phyloP scores from a whole-genome alignment of 2,888 invertebrate species.

The Epinotia demarniana region DNA sequence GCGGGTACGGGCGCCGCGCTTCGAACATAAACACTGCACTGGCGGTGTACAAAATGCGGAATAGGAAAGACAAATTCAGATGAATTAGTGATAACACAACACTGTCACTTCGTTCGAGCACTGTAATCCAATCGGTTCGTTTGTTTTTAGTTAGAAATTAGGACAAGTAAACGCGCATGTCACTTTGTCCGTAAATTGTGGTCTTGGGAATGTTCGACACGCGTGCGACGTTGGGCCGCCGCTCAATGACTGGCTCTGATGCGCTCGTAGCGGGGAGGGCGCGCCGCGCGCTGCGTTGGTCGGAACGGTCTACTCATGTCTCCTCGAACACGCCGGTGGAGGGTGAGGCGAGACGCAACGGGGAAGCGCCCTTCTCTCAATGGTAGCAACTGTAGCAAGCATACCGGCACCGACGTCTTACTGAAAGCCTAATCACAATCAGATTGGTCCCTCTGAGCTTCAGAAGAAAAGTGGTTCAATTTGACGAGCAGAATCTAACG shows the following conservation, averaged over 20 bases:
- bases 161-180: slow-evolving; percentile 74
- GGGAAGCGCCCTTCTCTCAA: slow-evolving; percentile 55
- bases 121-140: slow-evolving; percentile 76
- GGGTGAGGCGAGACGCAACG: slow-evolving; percentile 57
- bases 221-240: slow-evolving; percentile 57
- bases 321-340: slow-evolving; percentile 46
- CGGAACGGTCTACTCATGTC: slow-evolving; percentile 48
- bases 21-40: slow-evolving; percentile 83
- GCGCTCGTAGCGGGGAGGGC: slow-evolving; percentile 49
- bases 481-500: too few relatives aligned
- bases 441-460: slow-evolving; percentile 7
- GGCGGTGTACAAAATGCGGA: slow-evolving; percentile 70
- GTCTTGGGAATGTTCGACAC: slow-evolving; percentile 50
- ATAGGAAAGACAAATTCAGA: slow-evolving; percentile 48
- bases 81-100: slow-evolving; percentile 59
- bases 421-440: slow-evolving; percentile 5
- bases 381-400: slow-evolving; percentile 50
- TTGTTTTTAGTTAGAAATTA: slow-evolving; percentile 78
- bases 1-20: slow-evolving; percentile 75
- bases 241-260: slow-evolving; percentile 76
- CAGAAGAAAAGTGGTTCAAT: too few relatives aligned
- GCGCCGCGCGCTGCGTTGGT: slow-evolving; percentile 53
- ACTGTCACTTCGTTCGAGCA: slow-evolving; percentile 71
- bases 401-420: slow-evolving; percentile 46
- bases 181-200: slow-evolving; percentile 60